Evolutionary conservation across 2,797 vertebrate genomes (phyloP).

Genomic region (Ptychadena robeensis): DNA sequence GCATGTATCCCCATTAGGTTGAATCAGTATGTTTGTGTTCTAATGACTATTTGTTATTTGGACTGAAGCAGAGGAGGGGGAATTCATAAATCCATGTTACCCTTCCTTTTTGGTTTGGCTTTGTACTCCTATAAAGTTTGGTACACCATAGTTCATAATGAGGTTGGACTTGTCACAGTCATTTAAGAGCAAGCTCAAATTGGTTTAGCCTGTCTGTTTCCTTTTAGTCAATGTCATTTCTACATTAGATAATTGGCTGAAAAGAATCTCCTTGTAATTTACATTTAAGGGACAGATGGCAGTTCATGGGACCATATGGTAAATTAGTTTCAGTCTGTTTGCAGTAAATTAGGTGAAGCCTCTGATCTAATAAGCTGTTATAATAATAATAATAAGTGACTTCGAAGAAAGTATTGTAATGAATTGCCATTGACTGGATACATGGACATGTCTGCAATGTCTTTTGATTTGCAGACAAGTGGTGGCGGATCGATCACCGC

Average conservation of each 20-base stretch:
- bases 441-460: too few relatives aligned
- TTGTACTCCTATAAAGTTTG: too few relatives aligned
- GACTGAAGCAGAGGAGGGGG: too few relatives aligned
- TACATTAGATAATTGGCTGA: conserved; percentile 77
- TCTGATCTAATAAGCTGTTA: not conserved
- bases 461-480: too few relatives aligned
- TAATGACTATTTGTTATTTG: too few relatives aligned
- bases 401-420: not conserved
- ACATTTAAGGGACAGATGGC: conserved; percentile 79
- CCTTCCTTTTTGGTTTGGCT: too few relatives aligned
- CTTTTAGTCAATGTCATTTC: conserved; percentile 66
- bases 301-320: conserved; percentile 80
- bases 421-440: not conserved
- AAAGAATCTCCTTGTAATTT: conserved; percentile 72
- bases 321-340: conserved; percentile 69
- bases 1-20: too few relatives aligned
- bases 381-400: not conserved
- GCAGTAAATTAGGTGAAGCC: conserved; percentile 62
- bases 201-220: not conserved
- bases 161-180: not conserved
- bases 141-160: not conserved
- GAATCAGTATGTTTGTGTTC: too few relatives aligned
- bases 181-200: not conserved
- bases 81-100: too few relatives aligned
- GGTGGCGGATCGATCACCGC: too few relatives aligned